A percentile compares a stretch with the other conserved stretches of the same genome.
phyloP scores from a whole-genome alignment of 1,140 invertebrate species.

The Pachypeltis micranthus region DNA sequence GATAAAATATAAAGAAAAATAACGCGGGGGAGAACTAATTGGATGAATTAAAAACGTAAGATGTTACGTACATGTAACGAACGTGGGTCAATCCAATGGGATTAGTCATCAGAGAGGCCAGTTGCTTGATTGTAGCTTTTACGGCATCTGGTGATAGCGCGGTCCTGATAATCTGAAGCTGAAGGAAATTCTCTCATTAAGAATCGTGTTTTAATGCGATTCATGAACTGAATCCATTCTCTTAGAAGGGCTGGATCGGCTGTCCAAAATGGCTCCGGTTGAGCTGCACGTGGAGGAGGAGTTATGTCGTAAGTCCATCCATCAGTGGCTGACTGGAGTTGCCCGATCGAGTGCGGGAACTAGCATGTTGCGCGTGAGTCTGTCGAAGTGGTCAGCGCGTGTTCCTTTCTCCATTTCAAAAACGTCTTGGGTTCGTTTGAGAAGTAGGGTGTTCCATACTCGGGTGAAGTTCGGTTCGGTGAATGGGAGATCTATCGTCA shows the following conservation, averaged over 20 bases:
- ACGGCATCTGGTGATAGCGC: conserved; percentile 29
- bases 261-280: neutral
- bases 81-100: too few species aligned
- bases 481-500: neutral
- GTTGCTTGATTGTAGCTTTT: too few species aligned
- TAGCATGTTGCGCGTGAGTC: neutral
- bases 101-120: too few species aligned
- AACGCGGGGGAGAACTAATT: too few species aligned
- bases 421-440: neutral
- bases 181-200: neutral
- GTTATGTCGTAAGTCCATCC: neutral
- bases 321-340: neutral
- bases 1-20: too few species aligned
- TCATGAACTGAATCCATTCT: neutral
- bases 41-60: too few species aligned
- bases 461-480: neutral
- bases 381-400: neutral
- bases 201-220: neutral
- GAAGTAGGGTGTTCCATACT: neutral
- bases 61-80: too few species aligned
- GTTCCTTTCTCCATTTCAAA: neutral
- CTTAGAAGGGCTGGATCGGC: neutral
- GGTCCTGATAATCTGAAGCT: neutral
- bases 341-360: neutral
- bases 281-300: neutral